Conservation (phyloP, 2,888 invertebrate genomes). For the Salticus scenicus region DNA sequence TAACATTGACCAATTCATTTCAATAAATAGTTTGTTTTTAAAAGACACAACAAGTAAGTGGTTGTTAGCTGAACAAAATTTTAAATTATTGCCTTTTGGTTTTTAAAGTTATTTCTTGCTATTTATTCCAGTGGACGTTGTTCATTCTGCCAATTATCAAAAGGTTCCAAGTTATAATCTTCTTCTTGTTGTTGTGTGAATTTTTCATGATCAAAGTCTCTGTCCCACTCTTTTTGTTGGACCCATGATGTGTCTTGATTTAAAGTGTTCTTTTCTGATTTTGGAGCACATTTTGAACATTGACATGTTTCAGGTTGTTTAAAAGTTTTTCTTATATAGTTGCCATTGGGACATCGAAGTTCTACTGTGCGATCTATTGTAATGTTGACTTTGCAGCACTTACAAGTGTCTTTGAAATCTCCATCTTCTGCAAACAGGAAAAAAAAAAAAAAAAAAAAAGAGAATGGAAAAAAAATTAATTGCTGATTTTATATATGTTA, state of each 20-base stretch:
- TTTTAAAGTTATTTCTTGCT: constrained; percentile 23
- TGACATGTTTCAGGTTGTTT: constrained; percentile 57
- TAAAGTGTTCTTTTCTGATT: not conserved
- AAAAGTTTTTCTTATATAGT: constrained; percentile 40
- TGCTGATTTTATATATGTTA: too few relatives aligned
- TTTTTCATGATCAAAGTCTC: not conserved
- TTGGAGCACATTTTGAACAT: constrained; percentile 62
- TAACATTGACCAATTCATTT: too few relatives aligned
- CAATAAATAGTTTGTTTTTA: too few relatives aligned
- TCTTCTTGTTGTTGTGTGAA: not conserved
- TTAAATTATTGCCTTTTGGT: too few relatives aligned
- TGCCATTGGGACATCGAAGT: constrained; percentile 51
- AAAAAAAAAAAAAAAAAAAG: not conserved
- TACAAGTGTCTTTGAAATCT: constrained; percentile 54
- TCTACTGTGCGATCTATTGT: constrained; percentile 49
- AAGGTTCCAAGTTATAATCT: not conserved
- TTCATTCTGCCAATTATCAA: not conserved
- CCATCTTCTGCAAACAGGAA: constrained; percentile 45
- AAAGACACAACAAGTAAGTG: too few relatives aligned
- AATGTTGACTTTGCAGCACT: constrained; percentile 64
- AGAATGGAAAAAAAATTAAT: too few relatives aligned
- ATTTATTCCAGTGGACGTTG: constrained; percentile 11
- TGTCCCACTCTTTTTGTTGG: not conserved
- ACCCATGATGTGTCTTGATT: not conserved
- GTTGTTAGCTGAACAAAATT: too few relatives aligned